A percentile compares a stretch with the other conserved stretches of the same genome.
These are phyloP conservation scores for Chrysolophus pictus DNA, from an alignment of 2,797 vertebrate genomes.

Conservation along the genomic window DNA sequence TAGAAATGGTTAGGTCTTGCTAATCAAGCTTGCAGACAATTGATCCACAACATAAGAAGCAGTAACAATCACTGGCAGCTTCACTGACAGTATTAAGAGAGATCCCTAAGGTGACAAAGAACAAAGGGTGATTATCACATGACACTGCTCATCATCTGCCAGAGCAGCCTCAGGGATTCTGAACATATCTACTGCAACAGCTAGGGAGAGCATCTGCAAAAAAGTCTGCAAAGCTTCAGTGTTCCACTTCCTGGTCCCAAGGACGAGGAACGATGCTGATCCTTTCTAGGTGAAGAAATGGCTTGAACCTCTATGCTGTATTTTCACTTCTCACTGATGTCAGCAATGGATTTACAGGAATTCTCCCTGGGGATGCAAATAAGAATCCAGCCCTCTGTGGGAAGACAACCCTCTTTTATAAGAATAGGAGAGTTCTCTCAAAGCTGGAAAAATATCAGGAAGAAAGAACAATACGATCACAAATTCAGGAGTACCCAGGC, in stretches of 20 bases:
- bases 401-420: not conserved
- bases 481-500: not conserved
- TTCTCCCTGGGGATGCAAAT: not conserved
- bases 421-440: not conserved
- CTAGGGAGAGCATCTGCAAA: not conserved
- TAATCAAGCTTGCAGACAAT: not conserved
- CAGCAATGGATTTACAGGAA: not conserved
- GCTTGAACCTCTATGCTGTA: not conserved
- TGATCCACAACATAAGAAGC: not conserved
- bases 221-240: not conserved
- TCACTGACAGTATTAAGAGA: not conserved
- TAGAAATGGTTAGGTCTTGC: not conserved
- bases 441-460: not conserved
- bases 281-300: not conserved
- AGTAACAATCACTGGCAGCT: not conserved
- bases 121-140: not conserved
- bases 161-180: not conserved
- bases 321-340: not conserved
- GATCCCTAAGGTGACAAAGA: not conserved
- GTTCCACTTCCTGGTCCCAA: not conserved
- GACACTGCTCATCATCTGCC: rapidly evolving
- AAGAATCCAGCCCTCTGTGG: not conserved
- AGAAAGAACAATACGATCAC: not conserved
- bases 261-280: not conserved
- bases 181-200: rapidly evolving